Evolutionary conservation across 2,888 invertebrate genomes (phyloP), one percentile per base, ranked within the genome.

Genomic region (Luperina nickerlii): DNA sequence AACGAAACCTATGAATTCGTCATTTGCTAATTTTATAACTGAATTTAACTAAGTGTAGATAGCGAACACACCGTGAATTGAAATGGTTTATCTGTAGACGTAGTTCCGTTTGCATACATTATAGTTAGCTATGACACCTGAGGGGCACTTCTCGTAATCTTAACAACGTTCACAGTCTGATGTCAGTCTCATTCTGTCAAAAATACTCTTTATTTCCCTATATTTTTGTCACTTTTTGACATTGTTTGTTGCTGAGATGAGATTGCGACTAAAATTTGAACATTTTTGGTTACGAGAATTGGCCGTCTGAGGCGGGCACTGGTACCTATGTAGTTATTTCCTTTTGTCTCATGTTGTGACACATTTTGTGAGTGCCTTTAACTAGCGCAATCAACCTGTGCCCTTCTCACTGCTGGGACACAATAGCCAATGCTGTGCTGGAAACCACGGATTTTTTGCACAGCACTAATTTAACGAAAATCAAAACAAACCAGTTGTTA

Each of bases 1-100:
- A 83, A 42, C 20, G 69, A 60, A 87, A 71, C 73, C 70, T 74
- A 62, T 38, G 48, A 74, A 73, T 75, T 76, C 72, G 72, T 84
- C 76, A 73, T 76, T 84, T 57, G 66, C 85, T 77, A 84, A 85
- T 75, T 84, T 77, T 84, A 72, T 77, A 80, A 66, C 78, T 32
- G 62, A 86, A 42, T 48, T 8, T 48, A 32, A 54, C 18, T 48
- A 63, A 63, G 13, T 80, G 68, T 38, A 72, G 57, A 48, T 42
- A 51, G 24, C 66, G 79, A 60, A 69, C 74, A 76, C 57, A 32
- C 57, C 42, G 8, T 72, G 74, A 69, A 84, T 73, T 60, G 32
- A 51, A 77, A 84, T 79, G 57, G 32, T 63, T 27, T 54, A 60
- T 66, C 63, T 63, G 54, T 32, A 48, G 67, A 42, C 57, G 24